Conservation (phyloP, 1,140 invertebrate genomes). For the Aethina tumida region DNA sequence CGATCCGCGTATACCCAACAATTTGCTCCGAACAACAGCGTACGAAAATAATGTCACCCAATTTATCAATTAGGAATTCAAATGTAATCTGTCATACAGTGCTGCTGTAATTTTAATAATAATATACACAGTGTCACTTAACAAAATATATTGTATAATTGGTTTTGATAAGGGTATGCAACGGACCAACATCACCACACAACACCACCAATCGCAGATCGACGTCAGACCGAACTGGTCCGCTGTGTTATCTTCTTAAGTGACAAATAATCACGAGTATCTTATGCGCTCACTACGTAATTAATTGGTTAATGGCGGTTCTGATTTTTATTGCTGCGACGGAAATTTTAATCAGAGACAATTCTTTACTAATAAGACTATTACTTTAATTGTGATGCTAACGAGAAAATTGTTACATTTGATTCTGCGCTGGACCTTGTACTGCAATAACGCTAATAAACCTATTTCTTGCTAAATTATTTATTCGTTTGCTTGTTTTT, state of each 20-base stretch:
- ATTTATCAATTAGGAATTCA: slow-evolving; percentile 35
- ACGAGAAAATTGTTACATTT: slow-evolving; percentile 13
- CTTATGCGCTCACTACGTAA: slow-evolving; percentile 24
- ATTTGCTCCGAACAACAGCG: no score
- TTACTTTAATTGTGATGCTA: slow-evolving; percentile 13
- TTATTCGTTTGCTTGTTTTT: slow-evolving; percentile 3
- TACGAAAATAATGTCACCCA: slow-evolving; percentile 25
- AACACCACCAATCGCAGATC: not conserved
- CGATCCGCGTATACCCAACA: no score
- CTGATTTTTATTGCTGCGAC: slow-evolving; percentile 30
- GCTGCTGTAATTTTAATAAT: slow-evolving; percentile 31
- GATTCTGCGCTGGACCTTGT: not conserved
- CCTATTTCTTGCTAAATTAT: slow-evolving; percentile 3
- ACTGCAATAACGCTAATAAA: not conserved
- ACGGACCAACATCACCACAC: slow-evolving; percentile 10
- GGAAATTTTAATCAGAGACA: slow-evolving; percentile 26
- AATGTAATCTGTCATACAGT: slow-evolving; percentile 28
- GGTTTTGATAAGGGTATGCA: slow-evolving; percentile 35
- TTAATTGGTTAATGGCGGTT: slow-evolving; percentile 35
- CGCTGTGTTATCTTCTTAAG: slow-evolving; percentile 32
- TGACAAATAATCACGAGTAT: slow-evolving; percentile 35
- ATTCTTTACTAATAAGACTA: slow-evolving; percentile 10
- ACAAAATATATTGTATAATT: slow-evolving; percentile 35
- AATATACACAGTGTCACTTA: slow-evolving; percentile 34
- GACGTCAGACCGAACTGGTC: slow-evolving; percentile 10